Percentiles rank a stretch among this genome's conserved stretches.
Conservation (phyloP, 2,113 vertebrate species). For the Pomatostomus ruficeps region DNA sequence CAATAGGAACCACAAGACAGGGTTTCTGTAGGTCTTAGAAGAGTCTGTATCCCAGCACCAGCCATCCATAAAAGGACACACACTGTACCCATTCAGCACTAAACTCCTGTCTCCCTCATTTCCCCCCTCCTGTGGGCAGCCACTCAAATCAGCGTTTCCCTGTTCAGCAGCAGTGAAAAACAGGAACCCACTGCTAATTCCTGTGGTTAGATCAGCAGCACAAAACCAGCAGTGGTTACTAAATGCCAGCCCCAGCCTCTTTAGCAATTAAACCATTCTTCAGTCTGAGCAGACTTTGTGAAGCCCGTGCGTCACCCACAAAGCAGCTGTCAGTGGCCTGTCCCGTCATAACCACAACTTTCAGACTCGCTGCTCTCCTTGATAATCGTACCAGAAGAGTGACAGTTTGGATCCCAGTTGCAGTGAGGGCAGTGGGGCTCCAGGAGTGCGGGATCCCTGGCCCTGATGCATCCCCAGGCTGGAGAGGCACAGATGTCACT, state of each 20-base stretch:
- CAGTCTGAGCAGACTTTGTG: not conserved
- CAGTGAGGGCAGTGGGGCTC: not conserved
- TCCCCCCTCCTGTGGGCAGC: slow-evolving; percentile 54
- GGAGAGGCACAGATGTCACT: not conserved
- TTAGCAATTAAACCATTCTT: slow-evolving; percentile 34
- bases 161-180: slow-evolving; percentile 27
- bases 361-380: not conserved
- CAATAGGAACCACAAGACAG: not conserved
- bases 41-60: not conserved
- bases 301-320: not conserved
- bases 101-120: slow-evolving; percentile 31
- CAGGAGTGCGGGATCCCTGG: not conserved
- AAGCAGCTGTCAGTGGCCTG: not conserved
- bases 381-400: not conserved
- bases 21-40: slow-evolving; percentile 31
- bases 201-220: slow-evolving; percentile 54
- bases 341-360: not conserved
- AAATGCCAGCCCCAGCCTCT: slow-evolving; percentile 43
- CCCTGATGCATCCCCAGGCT: not conserved
- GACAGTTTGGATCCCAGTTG: not conserved
- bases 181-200: slow-evolving; percentile 60
- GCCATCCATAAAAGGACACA: slow-evolving; percentile 50
- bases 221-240: slow-evolving; percentile 25
- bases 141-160: slow-evolving; percentile 45
- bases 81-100: slow-evolving; percentile 35